Percentiles rank a stretch among this genome's conserved stretches.
Conservation (phyloP, 2,113 vertebrate species). For the Aptenodytes patagonicus region DNA sequence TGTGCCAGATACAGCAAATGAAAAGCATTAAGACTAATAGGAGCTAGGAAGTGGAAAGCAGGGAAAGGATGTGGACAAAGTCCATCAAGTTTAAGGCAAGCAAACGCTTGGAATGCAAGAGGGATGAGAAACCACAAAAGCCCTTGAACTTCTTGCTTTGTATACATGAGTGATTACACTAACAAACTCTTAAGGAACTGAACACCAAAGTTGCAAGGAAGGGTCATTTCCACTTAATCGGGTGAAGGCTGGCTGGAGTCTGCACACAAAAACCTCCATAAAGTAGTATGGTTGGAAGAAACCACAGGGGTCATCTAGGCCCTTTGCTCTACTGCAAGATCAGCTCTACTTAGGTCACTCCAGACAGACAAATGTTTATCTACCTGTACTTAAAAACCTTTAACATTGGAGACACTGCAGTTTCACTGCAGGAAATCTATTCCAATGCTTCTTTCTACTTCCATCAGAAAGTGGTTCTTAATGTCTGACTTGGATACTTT, state of each 20-base stretch:
- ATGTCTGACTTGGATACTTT: neutral
- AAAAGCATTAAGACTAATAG: slow-evolving; percentile 30
- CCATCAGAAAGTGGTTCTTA: neutral
- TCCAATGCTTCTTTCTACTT: neutral
- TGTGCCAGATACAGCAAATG: neutral
- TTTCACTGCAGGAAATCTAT: neutral
- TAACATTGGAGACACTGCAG: neutral
- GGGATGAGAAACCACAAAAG: slow-evolving; percentile 17
- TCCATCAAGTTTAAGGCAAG: slow-evolving; percentile 50
- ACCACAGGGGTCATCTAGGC: neutral
- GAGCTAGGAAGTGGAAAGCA: neutral
- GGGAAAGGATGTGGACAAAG: neutral
- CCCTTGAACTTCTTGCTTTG: slow-evolving; percentile 31
- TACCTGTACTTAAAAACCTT: neutral
- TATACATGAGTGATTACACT: neutral
- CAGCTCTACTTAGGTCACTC: neutral
- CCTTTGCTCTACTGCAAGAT: neutral
- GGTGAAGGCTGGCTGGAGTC: neutral
- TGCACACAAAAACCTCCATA: neutral
- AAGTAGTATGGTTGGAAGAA: neutral
- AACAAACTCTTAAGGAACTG: neutral
- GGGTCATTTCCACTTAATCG: neutral
- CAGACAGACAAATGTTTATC: neutral
- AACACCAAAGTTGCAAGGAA: neutral
- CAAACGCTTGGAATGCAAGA: slow-evolving; percentile 31